These are phyloP conservation scores for Chlorospingus flavigularis DNA, from an alignment of 2,797 vertebrate genomes.

Conservation along the genomic window DNA sequence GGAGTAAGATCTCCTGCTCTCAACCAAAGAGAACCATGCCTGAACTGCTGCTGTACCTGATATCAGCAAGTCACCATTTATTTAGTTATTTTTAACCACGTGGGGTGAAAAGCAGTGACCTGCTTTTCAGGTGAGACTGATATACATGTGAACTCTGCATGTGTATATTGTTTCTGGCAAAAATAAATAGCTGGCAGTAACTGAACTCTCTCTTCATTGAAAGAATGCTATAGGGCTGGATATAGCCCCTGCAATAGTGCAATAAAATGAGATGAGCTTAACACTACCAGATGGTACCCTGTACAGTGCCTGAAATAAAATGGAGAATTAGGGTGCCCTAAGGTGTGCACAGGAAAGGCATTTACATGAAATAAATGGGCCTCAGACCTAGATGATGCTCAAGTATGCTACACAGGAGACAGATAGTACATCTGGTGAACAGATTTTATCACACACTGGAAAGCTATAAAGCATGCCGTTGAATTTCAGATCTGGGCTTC, in stretches of 20 bases:
- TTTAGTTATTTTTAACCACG: constrained; percentile 16
- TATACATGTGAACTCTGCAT: constrained; percentile 57
- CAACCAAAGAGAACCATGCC: neutral
- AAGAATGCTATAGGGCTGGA: constrained; percentile 70
- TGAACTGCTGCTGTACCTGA: neutral
- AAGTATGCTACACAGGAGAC: constrained; percentile 84
- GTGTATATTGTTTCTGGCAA: constrained; percentile 74
- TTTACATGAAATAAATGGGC: constrained; percentile 99
- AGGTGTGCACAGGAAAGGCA: constrained; percentile 95
- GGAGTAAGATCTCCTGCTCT: constrained; percentile 53
- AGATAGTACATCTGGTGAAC: constrained; percentile 87
- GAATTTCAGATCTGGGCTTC: constrained; percentile 75
- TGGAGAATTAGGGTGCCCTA: constrained; percentile 95
- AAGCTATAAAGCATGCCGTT: constrained; percentile 78
- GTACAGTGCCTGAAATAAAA: constrained; percentile 97
- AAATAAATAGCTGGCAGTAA: constrained; percentile 79
- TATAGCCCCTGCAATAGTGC: constrained; percentile 66
- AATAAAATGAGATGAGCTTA: constrained; percentile 82
- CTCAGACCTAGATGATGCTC: constrained; percentile 88
- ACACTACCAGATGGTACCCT: constrained; percentile 94
- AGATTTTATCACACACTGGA: constrained; percentile 84
- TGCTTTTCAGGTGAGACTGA: constrained; percentile 53
- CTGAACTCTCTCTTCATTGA: constrained; percentile 63
- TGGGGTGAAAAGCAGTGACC: constrained; percentile 48
- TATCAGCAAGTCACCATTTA: neutral